These are phyloP conservation scores for Neosalanx taihuensis DNA, from an alignment of 2,797 vertebrate species.

Conservation along the genomic window DNA sequence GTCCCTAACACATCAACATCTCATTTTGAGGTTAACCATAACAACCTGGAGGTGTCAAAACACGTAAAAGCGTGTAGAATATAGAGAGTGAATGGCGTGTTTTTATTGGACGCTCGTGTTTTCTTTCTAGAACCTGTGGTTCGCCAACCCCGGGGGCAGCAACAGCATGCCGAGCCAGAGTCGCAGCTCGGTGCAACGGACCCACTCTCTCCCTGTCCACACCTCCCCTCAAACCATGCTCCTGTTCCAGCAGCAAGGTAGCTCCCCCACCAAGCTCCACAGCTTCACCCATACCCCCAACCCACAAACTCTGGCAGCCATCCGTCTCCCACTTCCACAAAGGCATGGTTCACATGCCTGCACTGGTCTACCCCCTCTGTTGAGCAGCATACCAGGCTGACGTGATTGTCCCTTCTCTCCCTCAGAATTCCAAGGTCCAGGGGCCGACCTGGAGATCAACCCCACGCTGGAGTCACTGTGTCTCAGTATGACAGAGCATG, in stretches of 20 bases:
- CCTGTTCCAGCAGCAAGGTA: slow-evolving; percentile 94
- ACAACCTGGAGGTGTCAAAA: slow-evolving; percentile 12
- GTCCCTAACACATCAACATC: slow-evolving; percentile 11
- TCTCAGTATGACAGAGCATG: slow-evolving; percentile 98
- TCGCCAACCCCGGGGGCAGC: slow-evolving; percentile 91
- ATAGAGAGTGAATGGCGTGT: slow-evolving; percentile 24
- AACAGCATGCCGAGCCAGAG: slow-evolving; percentile 96
- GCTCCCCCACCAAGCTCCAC: background rate
- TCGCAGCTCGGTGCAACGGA: slow-evolving; percentile 92
- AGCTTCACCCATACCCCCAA: background rate
- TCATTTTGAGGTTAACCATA: slow-evolving; percentile 21
- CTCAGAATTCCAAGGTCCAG: slow-evolving; percentile 89
- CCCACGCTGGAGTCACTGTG: slow-evolving; percentile 96
- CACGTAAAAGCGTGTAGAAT: slow-evolving; percentile 7
- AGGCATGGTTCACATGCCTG: background rate
- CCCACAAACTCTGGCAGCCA: background rate
- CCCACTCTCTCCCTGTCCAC: slow-evolving; percentile 93
- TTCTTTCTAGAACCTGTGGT: slow-evolving; percentile 84
- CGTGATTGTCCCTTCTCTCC: slow-evolving; percentile 19
- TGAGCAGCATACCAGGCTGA: too few species aligned
- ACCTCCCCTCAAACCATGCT: slow-evolving; percentile 94
- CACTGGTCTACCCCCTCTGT: too few species aligned
- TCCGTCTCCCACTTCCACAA: too few species aligned
- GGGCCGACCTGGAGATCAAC: slow-evolving; percentile 94
- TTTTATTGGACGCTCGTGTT: slow-evolving; percentile 37